Evolutionary conservation across 2,888 invertebrate genomes (phyloP).

Genomic region (Dicycla oo): DNA sequence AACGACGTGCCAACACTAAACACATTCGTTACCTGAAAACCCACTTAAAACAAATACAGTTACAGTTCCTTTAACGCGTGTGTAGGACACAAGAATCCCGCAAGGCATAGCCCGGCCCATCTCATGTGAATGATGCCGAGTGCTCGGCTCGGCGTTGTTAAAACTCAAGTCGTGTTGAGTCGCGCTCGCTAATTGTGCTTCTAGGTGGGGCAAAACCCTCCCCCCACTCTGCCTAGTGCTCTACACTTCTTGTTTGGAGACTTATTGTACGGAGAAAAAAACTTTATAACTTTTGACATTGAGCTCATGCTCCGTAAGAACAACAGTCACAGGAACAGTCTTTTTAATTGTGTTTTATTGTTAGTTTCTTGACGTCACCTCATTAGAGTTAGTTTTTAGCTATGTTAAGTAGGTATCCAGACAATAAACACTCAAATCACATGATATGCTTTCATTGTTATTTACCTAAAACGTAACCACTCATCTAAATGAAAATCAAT

Average conservation of each 20-base stretch:
- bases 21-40: constrained; percentile 65
- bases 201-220: constrained; percentile 74
- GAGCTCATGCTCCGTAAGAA: constrained; percentile 72
- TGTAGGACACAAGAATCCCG: constrained; percentile 77
- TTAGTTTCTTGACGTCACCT: constrained; percentile 44
- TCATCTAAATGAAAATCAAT: background rate
- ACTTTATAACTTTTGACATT: constrained; percentile 86
- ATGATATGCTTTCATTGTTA: background rate
- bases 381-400: constrained; percentile 33
- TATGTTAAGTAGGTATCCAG: background rate
- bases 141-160: constrained; percentile 86
- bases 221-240: constrained; percentile 75
- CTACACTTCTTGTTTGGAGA: constrained; percentile 83
- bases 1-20: constrained; percentile 46
- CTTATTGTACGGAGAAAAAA: constrained; percentile 80
- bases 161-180: constrained; percentile 89
- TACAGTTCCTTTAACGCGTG: constrained; percentile 75
- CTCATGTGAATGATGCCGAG: constrained; percentile 87
- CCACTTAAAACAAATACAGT: constrained; percentile 70
- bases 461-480: too few species aligned
- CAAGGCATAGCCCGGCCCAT: constrained; percentile 76
- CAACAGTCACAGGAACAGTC: constrained; percentile 40
- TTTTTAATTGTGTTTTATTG: constrained; percentile 56
- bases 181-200: constrained; percentile 89
- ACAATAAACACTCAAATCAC: background rate